phyloP scores from a whole-genome alignment of 2,888 invertebrate genomes.

The Zele albiditarsus region DNA sequence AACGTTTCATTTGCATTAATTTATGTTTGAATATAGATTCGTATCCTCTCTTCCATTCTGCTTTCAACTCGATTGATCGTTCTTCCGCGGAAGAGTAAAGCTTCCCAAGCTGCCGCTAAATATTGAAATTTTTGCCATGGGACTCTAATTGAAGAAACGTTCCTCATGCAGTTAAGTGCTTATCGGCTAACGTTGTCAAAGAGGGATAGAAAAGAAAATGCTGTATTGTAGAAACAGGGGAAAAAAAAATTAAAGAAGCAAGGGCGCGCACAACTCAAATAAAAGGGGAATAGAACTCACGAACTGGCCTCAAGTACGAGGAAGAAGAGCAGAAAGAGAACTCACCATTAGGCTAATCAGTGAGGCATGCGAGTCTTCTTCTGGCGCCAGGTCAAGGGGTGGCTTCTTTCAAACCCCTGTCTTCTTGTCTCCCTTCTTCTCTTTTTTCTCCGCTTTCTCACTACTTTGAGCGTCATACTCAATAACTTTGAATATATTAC shows the following conservation, averaged over 20 bases:
- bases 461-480: background rate
- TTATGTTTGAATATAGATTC: background rate
- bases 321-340: constrained; percentile 66
- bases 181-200: constrained; percentile 40
- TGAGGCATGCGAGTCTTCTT: constrained; percentile 64
- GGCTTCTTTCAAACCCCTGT: background rate
- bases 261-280: constrained; percentile 36
- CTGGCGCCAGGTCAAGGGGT: constrained; percentile 48
- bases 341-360: constrained; percentile 72
- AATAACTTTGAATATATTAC: constrained; percentile 14
- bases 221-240: constrained; percentile 47
- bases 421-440: constrained; percentile 10
- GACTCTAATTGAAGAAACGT: constrained; percentile 66
- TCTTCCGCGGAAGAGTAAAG: constrained; percentile 17
- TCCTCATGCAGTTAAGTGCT: constrained; percentile 64
- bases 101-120: constrained; percentile 49
- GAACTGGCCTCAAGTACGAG: constrained; percentile 70
- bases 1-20: background rate
- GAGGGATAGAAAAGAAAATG: constrained; percentile 29
- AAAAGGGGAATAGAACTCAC: constrained; percentile 57
- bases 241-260: constrained; percentile 35
- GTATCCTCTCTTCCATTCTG: too few species aligned
- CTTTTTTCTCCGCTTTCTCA: constrained; percentile 11
- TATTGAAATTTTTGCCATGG: constrained; percentile 59
- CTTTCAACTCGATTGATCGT: background rate